phyloP scores from a whole-genome alignment of 2,888 invertebrate species.

The Oxytorus armatus region DNA sequence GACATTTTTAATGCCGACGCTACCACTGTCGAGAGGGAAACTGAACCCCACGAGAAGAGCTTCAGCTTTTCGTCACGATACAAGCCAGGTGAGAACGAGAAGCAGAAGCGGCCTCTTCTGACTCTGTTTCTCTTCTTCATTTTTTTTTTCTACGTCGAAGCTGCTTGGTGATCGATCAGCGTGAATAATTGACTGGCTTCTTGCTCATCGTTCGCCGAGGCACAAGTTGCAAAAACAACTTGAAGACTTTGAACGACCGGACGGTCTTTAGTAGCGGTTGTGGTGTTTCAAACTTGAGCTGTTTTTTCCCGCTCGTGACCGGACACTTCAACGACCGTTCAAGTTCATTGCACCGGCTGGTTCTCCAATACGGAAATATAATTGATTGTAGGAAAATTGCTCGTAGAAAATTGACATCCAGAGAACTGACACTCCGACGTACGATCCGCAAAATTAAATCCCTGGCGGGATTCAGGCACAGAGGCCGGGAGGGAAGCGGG shows the following conservation, averaged over 20 bases:
- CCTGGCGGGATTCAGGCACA: too few species aligned
- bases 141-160: conserved; percentile 10
- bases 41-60: neutral
- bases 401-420: too few species aligned
- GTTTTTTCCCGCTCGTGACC: neutral
- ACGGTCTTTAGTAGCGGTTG: conserved; percentile 29
- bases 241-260: neutral
- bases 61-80: conserved; percentile 34
- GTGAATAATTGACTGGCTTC: conserved; percentile 58
- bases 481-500: too few species aligned
- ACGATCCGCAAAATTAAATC: too few species aligned
- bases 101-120: neutral
- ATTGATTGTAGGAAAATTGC: too few species aligned
- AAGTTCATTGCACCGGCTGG: neutral
- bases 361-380: neutral
- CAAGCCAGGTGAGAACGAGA: conserved; percentile 30
- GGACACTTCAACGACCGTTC: neutral
- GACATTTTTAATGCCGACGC: conserved; percentile 36
- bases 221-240: conserved; percentile 45
- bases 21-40: neutral
- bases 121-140: neutral
- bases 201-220: neutral
- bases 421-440: too few species aligned
- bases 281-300: conserved; percentile 11
- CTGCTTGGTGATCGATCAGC: conserved; percentile 56